Evolutionary conservation across 2,113 vertebrate species (phyloP).

Genomic region (Lampris megalopsis): DNA sequence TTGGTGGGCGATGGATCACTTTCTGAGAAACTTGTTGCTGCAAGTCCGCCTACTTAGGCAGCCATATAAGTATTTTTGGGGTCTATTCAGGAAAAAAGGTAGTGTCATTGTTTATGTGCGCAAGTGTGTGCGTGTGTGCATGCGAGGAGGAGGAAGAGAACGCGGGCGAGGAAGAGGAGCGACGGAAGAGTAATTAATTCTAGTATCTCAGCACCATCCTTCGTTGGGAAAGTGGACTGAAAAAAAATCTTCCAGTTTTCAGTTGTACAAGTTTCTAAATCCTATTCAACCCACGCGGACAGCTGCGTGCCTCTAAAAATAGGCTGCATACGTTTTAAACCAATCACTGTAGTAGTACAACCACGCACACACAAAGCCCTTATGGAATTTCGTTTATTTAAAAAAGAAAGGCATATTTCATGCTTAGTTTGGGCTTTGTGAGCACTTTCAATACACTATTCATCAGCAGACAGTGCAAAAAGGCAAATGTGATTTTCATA

Average conservation of each 20-base stretch:
- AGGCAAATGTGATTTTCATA: constrained; percentile 42
- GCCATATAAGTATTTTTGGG: constrained; percentile 51
- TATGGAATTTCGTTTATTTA: background rate
- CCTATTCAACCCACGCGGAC: too few species aligned
- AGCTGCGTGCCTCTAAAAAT: too few species aligned
- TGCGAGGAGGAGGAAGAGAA: constrained; percentile 25
- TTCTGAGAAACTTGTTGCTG: constrained; percentile 66
- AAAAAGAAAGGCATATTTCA: background rate
- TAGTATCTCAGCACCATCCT: background rate
- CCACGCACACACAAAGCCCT: background rate
- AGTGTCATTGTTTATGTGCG: constrained; percentile 1
- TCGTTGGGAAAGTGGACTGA: too few species aligned
- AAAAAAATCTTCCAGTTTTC: too few species aligned
- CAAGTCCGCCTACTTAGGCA: constrained; percentile 30
- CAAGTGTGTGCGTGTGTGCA: background rate
- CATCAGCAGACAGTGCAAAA: constrained; percentile 38
- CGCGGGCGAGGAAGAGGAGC: constrained; percentile 12
- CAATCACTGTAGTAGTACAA: too few species aligned
- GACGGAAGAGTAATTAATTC: background rate
- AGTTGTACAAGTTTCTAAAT: too few species aligned
- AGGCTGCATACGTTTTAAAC: too few species aligned
- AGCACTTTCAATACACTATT: background rate
- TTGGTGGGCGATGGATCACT: constrained; percentile 49
- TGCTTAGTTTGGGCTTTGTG: background rate
- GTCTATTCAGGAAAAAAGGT: constrained; percentile 27